Base-by-base conservation (phyloP, 2,113 vertebrate species). In the Seriola rivoliana region DNA sequence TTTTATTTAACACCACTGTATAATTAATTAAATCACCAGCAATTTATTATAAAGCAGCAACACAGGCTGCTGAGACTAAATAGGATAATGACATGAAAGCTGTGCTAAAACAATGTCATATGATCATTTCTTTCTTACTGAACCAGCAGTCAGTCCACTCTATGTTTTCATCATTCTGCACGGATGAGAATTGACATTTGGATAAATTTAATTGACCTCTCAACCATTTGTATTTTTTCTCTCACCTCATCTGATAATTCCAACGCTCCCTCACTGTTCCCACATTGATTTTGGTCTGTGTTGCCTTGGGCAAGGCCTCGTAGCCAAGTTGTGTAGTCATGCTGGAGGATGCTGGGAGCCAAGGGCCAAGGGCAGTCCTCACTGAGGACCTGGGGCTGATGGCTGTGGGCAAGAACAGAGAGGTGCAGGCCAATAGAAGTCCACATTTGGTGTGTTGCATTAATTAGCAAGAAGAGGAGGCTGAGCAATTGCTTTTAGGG, bases 1-100 rank as follows among this genome's bases (percentile, higher is more conserved):
- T 92, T 92, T 93, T 90, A 92, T 92, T 90, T 89, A 91, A 84
- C 68, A 79, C 50, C 11, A 50, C 64, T 85, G 76, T 85, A 84
- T 91, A 90, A 91, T 88, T 84, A 84, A 92, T 89, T 91, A 80
- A 86, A 84, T 89, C 69, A 81, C 74, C 65, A 46, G 42, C 54
- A 72, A 79, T 87, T 80, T 86, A 87, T 88, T 85, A 87, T 62
- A 72, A 72, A 87, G 72, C 76, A 71, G 81, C 75, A 86, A 89
- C 59, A 57, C 62, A 75, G 60, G 70, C 71, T 80, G 71, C 71
- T 10, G 38, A 68, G 71, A 55, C 67, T 75, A 83, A 91, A 84
- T 75, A 75, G 55, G 80, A 85, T 85, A 81, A 79, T 57, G 67
- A 74, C 38, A 77, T 65, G 48, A 81, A 85, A 85, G 71, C 54